A percentile compares a stretch with the other conserved stretches of the same genome.
Evolutionary conservation across 2,113 vertebrate species (phyloP).

Genomic region (Myanophis thanlyinensis): DNA sequence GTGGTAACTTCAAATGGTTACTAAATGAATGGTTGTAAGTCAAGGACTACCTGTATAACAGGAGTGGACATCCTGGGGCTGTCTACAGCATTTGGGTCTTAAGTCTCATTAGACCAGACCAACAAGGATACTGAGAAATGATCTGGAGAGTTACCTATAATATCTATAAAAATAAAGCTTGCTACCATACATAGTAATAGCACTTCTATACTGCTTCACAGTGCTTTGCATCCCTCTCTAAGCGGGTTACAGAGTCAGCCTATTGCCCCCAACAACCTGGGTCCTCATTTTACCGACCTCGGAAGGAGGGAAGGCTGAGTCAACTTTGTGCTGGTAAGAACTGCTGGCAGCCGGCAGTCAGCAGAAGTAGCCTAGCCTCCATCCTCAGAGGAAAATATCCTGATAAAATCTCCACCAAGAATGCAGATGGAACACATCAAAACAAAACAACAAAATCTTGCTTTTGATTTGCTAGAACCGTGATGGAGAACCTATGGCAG

Average conservation of each 20-base stretch:
- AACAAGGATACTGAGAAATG: not conserved
- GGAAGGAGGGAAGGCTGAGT: too few relatives aligned
- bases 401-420: not conserved
- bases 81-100: not conserved
- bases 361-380: too few relatives aligned
- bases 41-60: not conserved
- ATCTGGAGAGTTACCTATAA: not conserved
- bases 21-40: not conserved
- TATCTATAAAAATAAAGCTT: not conserved
- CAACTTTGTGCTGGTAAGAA: too few relatives aligned
- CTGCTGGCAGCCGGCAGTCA: too few relatives aligned
- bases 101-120: not conserved
- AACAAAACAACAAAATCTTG: not conserved
- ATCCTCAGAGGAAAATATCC: not conserved
- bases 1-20: not conserved
- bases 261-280: too few relatives aligned
- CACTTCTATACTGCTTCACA: too few relatives aligned
- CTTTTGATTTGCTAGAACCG: not conserved
- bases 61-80: not conserved
- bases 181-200: not conserved
- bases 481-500: too few relatives aligned
- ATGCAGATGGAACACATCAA: not conserved
- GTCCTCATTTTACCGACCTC: too few relatives aligned
- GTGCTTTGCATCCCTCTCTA: too few relatives aligned
- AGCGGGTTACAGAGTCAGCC: too few relatives aligned